phyloP scores from a whole-genome alignment of 2,797 vertebrate genomes.

The Arctocebus calabarensis region DNA sequence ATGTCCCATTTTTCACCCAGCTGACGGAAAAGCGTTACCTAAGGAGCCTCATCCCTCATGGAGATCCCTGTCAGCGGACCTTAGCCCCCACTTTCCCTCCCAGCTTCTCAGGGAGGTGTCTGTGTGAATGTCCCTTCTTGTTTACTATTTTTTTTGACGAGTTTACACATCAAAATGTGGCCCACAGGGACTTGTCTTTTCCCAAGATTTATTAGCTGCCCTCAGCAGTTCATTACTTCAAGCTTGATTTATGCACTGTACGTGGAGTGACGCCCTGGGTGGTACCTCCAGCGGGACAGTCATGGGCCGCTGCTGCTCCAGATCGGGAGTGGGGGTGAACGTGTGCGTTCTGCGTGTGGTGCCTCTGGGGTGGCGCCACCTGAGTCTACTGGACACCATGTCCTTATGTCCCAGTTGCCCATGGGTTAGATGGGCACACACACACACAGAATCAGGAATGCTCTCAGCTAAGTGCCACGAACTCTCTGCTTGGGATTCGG shows the following conservation, averaged over 20 bases:
- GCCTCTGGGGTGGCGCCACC: not conserved
- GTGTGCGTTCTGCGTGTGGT: accelerated
- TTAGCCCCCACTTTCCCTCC: not conserved
- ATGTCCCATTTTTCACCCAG: not conserved
- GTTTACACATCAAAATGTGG: not conserved
- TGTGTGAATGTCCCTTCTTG: not conserved
- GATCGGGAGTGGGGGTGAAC: accelerated
- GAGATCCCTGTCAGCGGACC: not conserved
- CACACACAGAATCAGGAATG: not conserved
- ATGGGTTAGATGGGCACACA: not conserved
- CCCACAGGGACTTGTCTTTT: not conserved
- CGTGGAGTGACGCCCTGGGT: not conserved
- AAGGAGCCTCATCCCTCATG: not conserved
- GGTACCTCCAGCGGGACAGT: not conserved
- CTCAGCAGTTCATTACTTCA: not conserved
- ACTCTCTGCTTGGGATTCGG: not conserved
- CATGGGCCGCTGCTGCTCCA: not conserved
- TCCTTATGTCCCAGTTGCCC: not conserved
- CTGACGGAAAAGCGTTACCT: not conserved
- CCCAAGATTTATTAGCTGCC: not conserved
- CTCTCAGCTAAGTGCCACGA: not conserved
- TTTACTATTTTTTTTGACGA: not conserved
- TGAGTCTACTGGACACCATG: no score
- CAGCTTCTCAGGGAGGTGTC: not conserved
- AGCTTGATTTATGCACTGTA: not conserved